phyloP scores from a whole-genome alignment of 2,888 invertebrate genomes.

The Tinea semifulvella region DNA sequence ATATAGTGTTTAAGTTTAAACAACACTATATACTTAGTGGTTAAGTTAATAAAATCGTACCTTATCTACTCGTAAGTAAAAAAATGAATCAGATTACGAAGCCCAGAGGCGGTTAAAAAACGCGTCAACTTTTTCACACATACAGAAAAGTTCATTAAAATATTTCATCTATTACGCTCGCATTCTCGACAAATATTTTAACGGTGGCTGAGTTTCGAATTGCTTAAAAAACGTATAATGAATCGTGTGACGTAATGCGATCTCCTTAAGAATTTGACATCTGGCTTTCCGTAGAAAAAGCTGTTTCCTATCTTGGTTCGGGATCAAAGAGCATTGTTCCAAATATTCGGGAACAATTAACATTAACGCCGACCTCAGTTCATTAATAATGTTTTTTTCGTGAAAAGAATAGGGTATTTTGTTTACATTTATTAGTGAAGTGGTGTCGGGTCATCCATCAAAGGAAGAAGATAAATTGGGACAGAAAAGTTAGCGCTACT shows the following conservation, averaged over 20 bases:
- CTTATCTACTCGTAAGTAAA: no score
- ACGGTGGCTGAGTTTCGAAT: conserved; percentile 31
- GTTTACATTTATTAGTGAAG: conserved; percentile 63
- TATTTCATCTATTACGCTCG: conserved; percentile 45
- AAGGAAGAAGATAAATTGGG: conserved; percentile 49
- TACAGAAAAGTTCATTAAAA: conserved; percentile 56
- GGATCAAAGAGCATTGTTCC: conserved; percentile 35
- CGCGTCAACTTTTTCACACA: conserved; percentile 30
- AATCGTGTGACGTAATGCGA: conserved; percentile 23
- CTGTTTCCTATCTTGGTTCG: conserved; percentile 31
- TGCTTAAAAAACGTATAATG: conserved; percentile 26
- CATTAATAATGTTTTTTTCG: conserved; percentile 47
- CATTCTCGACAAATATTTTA: conserved; percentile 36
- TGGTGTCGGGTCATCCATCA: conserved; percentile 56
- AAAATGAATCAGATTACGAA: not conserved
- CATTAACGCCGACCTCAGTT: conserved; percentile 42
- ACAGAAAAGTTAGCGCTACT: conserved; percentile 26
- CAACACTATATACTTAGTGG: no score
- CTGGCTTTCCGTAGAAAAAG: conserved; percentile 26
- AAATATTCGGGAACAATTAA: conserved; percentile 51
- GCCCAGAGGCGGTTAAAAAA: not conserved
- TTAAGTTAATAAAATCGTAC: no score
- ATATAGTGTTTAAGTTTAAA: no score
- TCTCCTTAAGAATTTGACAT: conserved; percentile 31
- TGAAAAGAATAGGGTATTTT: conserved; percentile 29